Evolutionary conservation across 2,888 invertebrate genomes (phyloP), one percentile per base, ranked within the genome.

Genomic region (Drosophila merina): DNA sequence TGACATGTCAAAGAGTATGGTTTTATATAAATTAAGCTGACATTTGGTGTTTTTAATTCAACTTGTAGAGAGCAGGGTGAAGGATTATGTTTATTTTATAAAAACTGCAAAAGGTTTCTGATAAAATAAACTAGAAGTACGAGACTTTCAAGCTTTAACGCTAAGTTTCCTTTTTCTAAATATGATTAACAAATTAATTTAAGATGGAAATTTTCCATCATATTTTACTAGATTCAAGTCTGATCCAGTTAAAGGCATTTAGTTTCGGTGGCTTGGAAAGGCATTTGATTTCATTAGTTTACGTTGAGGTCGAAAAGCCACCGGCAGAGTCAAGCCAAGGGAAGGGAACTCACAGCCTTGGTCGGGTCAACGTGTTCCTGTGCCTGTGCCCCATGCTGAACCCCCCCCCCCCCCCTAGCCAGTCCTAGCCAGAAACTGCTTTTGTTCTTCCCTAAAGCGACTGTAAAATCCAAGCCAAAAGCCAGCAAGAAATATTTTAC

Each of bases 401-500:
- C 20, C 20, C 20, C 20, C 20, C 1, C 20, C 20, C 20, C 20
- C 20, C 20, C 1, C 20, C 20, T 20, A 20, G 20, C 20, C 20
- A 20, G 20, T 20, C 20, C 30, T 12, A 10, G 14, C 2, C 25
- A 14, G 5, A 36, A 44, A 8, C 10, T 9, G 63, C 63, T 51
- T 67, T 66, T 50, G 36, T 36, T 40, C 57, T 36, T 63, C 44
- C 66, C 49, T 25, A 2, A 20, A 44, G 56, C 55, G 44, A 49
- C 38, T 31, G 49, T 44, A 54, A 69, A 60, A 55, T 55, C 60
- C 60, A 60, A 60, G 33, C 60, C 60, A 69, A 77, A 75, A 69
- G 74, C 69, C 79, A 75, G 74, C 73, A 55, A 68, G 59, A 82
- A 85, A 83, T 85, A 82, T 83, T 83, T 85, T 85, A 83, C 77